Percentiles rank a stretch among this genome's conserved stretches.
Evolutionary conservation across 2,797 vertebrate genomes (phyloP).

Genomic region (Cygnus olor): DNA sequence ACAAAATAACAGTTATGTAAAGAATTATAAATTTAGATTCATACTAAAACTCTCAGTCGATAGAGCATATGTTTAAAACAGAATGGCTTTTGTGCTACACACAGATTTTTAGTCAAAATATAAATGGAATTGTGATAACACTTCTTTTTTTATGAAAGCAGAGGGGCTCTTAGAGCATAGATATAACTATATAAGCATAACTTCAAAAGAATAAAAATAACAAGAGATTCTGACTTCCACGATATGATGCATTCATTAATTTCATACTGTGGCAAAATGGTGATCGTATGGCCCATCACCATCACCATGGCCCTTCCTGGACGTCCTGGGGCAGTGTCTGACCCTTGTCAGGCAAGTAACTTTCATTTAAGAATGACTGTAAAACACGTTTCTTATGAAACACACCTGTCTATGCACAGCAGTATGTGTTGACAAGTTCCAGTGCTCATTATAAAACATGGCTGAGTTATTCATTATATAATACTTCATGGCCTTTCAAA

Average conservation of each 20-base stretch:
- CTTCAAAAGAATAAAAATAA: background rate
- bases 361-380: background rate
- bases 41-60: background rate
- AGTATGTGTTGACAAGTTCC: background rate
- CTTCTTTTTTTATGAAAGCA: background rate
- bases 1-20: background rate
- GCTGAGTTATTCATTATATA: background rate
- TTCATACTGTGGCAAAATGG: background rate
- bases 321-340: background rate
- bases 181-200: background rate
- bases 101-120: background rate
- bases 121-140: background rate
- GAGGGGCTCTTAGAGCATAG: background rate
- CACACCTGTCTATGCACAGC: background rate
- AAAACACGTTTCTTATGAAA: background rate
- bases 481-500: background rate
- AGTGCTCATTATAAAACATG: background rate
- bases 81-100: background rate
- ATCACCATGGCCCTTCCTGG: background rate
- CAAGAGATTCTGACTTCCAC: background rate
- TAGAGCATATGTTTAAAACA: background rate
- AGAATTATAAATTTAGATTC: background rate
- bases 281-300: background rate
- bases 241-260: background rate
- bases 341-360: background rate